Base-by-base conservation (phyloP, 2,113 vertebrate genomes). In the Eurypyga helias region DNA sequence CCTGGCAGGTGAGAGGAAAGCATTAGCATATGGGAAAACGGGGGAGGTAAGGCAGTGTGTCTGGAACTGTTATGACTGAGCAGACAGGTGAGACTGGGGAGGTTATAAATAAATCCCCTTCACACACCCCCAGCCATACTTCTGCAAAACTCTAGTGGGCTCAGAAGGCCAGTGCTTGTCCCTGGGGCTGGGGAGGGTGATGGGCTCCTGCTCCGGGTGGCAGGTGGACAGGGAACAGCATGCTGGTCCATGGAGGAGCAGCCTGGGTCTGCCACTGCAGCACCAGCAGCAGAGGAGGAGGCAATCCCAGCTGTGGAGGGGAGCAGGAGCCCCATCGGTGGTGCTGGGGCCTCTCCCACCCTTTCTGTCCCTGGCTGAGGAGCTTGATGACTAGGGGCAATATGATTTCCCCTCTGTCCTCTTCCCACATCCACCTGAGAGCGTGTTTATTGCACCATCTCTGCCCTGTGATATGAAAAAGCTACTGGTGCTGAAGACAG, bases 171-270 rank as follows among this genome's bases (percentile, higher is more conserved):
- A 1, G 19, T 10, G 57, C 25, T 23, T 2, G 5, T 55, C 54
- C 19, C 38, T 8, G 54, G 66, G 69, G 38, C 46, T 31, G 49
- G 19, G 29, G 7, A 7, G n/a, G 31, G 31, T 0, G 1, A 31
- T 1, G 16, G 36, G 46, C 3, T 43, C 23, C 18, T 4, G 0
- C 0, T 1, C 0, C 0, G 58, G 38, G 11, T 3, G 31, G 8
- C 29, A 6, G 34, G 38, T 1, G 4, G 38, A 3, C 28, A 7
- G 36, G 14, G 52, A 78, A 45, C 0, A 2, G 46, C 12, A 13
- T 1, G 6, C 6, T 0, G 1, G n/a, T 38, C 25, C 6, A 1
- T 25, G 0, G 2, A 6, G 55, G 52, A 45, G 8, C 26, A 13
- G 2, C 31, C 36, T 3, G 48, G 1, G 1, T 16, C 48, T 11